These are phyloP conservation scores for Antitype chi DNA, from an alignment of 2,888 invertebrate species.

Conservation along the genomic window DNA sequence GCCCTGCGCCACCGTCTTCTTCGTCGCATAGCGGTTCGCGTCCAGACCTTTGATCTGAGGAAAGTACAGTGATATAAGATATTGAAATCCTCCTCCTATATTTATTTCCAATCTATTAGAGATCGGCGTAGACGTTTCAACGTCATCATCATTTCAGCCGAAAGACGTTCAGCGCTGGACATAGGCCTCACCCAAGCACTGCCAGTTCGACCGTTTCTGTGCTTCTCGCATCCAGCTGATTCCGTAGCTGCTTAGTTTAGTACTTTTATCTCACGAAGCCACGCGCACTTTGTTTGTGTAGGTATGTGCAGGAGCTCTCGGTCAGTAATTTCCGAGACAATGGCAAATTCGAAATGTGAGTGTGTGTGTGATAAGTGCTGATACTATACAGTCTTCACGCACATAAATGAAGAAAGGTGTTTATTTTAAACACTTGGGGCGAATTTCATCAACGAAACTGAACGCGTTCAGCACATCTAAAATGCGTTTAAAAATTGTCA, in stretches of 20 bases:
- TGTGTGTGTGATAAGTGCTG: neutral
- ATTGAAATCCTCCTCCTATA: neutral
- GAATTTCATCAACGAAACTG: no score
- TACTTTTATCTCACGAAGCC: neutral
- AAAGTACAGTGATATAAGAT: neutral
- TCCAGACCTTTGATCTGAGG: conserved; percentile 94
- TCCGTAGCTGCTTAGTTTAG: no score
- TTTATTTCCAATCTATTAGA: neutral
- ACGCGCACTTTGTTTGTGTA: neutral
- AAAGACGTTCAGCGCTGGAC: no score
- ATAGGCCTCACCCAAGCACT: no score
- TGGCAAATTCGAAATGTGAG: neutral
- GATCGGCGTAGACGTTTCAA: neutral
- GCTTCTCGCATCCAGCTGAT: no score
- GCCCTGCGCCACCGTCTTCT: conserved; percentile 97
- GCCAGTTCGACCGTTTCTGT: no score
- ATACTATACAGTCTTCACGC: neutral
- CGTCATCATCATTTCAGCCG: no score
- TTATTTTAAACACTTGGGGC: neutral
- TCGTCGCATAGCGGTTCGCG: conserved; percentile 97
- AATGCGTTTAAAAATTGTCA: no score
- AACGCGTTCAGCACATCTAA: no score
- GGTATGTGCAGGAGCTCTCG: neutral
- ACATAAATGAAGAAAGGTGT: neutral
- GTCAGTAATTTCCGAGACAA: neutral